phyloP scores from a whole-genome alignment of 2,888 invertebrate species.

The Sesia apiformis region DNA sequence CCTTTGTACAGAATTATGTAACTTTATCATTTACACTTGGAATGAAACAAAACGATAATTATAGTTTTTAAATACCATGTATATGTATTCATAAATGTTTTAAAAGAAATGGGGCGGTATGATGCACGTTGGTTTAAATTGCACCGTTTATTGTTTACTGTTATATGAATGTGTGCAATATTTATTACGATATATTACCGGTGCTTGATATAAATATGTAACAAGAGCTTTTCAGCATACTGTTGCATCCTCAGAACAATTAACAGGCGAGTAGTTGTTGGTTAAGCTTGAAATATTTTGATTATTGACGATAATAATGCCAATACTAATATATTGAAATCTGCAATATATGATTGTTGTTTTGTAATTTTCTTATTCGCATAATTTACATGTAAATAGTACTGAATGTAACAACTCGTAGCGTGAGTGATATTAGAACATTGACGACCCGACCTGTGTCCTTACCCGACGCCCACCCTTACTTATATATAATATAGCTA shows the following conservation, averaged over 20 bases:
- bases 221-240: conserved; percentile 9
- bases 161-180: conserved; percentile 41
- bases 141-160: conserved; percentile 23
- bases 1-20: conserved; percentile 35
- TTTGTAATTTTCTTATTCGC: not conserved
- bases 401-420: conserved; percentile 32
- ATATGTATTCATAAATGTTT: not conserved
- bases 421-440: conserved; percentile 44
- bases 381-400: conserved; percentile 37
- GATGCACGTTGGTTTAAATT: conserved; percentile 30
- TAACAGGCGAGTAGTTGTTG: conserved; percentile 31
- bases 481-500: no score
- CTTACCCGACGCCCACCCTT: no score
- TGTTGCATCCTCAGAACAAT: conserved; percentile 58
- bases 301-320: conserved; percentile 13
- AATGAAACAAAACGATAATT: not conserved
- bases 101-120: no score
- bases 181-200: conserved; percentile 32
- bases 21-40: conserved; percentile 10
- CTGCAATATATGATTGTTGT: not conserved
- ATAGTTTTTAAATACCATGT: not conserved
- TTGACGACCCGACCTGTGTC: conserved; percentile 18
- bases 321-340: conserved; percentile 9
- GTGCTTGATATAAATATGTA: conserved; percentile 42
- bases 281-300: conserved; percentile 29